Conservation (phyloP, 2,797 vertebrate genomes). For the Aeoliscus strigatus region DNA sequence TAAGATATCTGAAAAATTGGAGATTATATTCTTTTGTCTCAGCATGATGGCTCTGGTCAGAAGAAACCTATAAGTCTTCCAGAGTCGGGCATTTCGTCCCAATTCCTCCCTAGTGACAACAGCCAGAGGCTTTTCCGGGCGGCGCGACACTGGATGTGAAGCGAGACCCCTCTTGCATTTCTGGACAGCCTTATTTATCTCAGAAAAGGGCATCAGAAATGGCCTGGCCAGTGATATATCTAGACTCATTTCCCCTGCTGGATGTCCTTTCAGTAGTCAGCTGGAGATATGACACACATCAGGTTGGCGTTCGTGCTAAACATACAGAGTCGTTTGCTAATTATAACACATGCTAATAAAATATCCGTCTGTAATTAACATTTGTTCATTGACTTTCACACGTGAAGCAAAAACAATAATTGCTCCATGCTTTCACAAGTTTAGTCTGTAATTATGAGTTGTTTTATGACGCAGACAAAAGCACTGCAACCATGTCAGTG, state of each 20-base stretch:
- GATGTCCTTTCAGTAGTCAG: constrained; percentile 50
- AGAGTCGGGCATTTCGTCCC: constrained; percentile 34
- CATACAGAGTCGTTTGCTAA: constrained; percentile 6
- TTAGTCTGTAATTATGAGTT: constrained; percentile 12
- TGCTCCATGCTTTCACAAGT: constrained; percentile 2
- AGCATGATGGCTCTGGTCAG: constrained; percentile 27
- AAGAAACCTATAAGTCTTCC: constrained; percentile 47
- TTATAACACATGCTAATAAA: too few species aligned
- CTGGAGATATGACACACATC: constrained; percentile 51
- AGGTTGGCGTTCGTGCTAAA: constrained; percentile 36
- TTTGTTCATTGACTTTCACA: too few species aligned
- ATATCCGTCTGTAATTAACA: too few species aligned
- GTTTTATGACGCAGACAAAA: constrained; percentile 18
- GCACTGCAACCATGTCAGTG: constrained; percentile 7
- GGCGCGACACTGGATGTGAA: constrained; percentile 51
- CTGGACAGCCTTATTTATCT: constrained; percentile 64
- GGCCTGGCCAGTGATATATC: constrained; percentile 38
- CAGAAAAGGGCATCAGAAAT: constrained; percentile 58
- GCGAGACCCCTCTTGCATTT: constrained; percentile 50
- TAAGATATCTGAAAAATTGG: constrained; percentile 19
- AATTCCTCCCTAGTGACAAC: constrained; percentile 64
- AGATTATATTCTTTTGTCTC: constrained; percentile 27
- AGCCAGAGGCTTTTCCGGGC: constrained; percentile 48
- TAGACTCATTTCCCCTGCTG: constrained; percentile 42
- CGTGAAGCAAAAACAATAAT: background rate